Conservation (phyloP, 2,797 vertebrate genomes). For the Parambassis ranga region DNA sequence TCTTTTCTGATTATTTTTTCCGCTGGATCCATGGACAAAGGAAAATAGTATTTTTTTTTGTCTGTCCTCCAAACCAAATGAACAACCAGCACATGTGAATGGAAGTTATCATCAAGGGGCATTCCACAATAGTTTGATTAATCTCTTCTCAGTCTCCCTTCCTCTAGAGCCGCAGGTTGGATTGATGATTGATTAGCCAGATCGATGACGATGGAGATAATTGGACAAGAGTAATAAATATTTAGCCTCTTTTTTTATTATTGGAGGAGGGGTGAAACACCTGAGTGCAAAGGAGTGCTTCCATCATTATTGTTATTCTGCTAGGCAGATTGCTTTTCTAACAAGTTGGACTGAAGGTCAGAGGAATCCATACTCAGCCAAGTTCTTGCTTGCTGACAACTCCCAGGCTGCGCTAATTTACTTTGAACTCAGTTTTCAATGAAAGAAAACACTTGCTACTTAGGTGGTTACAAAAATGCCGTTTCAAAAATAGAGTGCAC, state of each 20-base stretch:
- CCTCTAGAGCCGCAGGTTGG: slow-evolving; percentile 35
- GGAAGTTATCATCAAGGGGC: slow-evolving; percentile 47
- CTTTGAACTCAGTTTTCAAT: slow-evolving; percentile 32
- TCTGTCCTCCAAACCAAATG: slow-evolving; percentile 48
- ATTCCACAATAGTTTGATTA: slow-evolving; percentile 46
- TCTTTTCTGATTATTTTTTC: slow-evolving; percentile 54
- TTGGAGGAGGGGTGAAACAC: not conserved
- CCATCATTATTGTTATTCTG: slow-evolving; percentile 48
- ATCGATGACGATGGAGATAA: slow-evolving; percentile 63
- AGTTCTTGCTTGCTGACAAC: slow-evolving; percentile 42
- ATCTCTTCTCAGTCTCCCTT: slow-evolving; percentile 35
- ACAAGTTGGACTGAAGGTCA: slow-evolving; percentile 47
- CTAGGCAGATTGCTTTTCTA: slow-evolving; percentile 52
- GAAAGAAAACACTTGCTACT: slow-evolving; percentile 8
- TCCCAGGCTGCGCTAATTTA: slow-evolving; percentile 30
- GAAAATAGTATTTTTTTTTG: slow-evolving; percentile 17
- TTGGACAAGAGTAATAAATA: slow-evolving; percentile 70
- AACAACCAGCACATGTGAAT: slow-evolving; percentile 25
- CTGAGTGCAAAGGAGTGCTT: slow-evolving; percentile 24
- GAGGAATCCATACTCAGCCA: slow-evolving; percentile 45
- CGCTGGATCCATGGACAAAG: slow-evolving; percentile 27
- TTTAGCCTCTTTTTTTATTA: slow-evolving; percentile 42
- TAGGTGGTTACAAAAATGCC: no score
- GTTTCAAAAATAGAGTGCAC: no score
- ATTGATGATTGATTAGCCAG: slow-evolving; percentile 69